These are phyloP conservation scores for Eugnorisma glareosa DNA, from an alignment of 2,888 invertebrate species.

Conservation along the genomic window DNA sequence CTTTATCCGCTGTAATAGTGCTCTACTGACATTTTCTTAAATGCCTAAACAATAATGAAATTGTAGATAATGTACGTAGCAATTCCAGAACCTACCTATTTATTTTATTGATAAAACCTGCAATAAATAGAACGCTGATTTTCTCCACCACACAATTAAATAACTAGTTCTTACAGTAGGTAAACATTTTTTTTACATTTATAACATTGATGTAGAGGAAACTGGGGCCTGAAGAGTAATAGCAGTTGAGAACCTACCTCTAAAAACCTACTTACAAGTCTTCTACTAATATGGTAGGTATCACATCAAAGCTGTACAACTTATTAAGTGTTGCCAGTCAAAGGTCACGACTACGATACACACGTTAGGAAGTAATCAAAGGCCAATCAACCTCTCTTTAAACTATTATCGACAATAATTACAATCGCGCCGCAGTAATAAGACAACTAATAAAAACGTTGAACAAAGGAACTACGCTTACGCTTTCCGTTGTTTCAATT, in stretches of 20 bases:
- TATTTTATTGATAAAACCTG: constrained; percentile 16
- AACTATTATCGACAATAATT: constrained; percentile 82
- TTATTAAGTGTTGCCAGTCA: constrained; percentile 40
- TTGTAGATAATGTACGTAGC: not conserved
- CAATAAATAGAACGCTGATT: not conserved
- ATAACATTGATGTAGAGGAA: not conserved
- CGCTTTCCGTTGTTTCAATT: constrained; percentile 61
- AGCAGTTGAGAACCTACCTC: not conserved
- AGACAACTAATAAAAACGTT: constrained; percentile 70
- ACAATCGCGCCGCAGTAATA: constrained; percentile 68
- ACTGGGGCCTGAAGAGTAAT: not conserved
- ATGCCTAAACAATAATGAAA: constrained; percentile 35
- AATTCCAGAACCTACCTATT: not conserved
- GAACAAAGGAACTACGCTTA: constrained; percentile 77
- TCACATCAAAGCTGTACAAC: constrained; percentile 14
- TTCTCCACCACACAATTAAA: not conserved
- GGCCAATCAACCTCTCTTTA: constrained; percentile 85
- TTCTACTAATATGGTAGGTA: constrained; percentile 32
- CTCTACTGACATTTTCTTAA: constrained; percentile 53
- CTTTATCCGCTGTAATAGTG: constrained; percentile 29
- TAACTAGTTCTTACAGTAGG: not conserved
- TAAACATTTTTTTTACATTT: not conserved
- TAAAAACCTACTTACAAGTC: constrained; percentile 24
- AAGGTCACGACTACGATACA: constrained; percentile 79
- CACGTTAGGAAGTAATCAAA: constrained; percentile 86